Base-by-base conservation (phyloP, 1,140 invertebrate genomes). In the Leptopilina boulardi region DNA sequence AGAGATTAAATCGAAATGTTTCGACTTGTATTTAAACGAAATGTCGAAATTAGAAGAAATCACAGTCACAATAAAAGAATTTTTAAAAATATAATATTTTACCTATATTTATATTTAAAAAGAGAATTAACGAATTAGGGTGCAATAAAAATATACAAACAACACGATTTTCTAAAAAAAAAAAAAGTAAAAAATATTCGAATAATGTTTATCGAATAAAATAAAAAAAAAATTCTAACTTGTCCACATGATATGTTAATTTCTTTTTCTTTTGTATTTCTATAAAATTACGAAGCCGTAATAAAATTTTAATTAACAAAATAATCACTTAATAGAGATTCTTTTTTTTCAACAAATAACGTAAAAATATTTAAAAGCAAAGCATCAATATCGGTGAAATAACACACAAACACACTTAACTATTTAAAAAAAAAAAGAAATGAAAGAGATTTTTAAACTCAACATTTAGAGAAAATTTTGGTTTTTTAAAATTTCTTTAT, bases 1-100 rank as follows among this genome's bases (percentile, higher is more conserved):
- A 54, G n/a, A 42, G 13, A 42, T 15, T 2, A 42, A 42, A 4
- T 42, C 0, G 9, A 11, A 47, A 4, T 26, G 19, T 26, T 13
- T 13, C 4, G 23, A 76, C 26, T n/a, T n/a, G 75, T 56, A 71
- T 71, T 79, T 59, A 81, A 70, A 71, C 66, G 59, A 56, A 56
- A 76, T 42, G 23, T 80, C 11, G 41, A 56, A 56, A 11, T 19
- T 19, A 3, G 9, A 26, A 56, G 13, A 13, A 66, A 66, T 66
- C 59, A 66, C 59, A 66, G 59, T 26, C 59, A 26, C 23, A 30
- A 66, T 66, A 30, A 66, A 30, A 66, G 15, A 8, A 66, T 30
- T 66, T 66, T n/a, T 4, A 66, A 66, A 66, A 66, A 66, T 66
- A 66, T 15, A 30, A 30, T 34, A 66, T 66, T 66, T 26, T 15